Evolutionary conservation across 2,113 vertebrate genomes (phyloP).

Genomic region (Oxyruncus cristatus): DNA sequence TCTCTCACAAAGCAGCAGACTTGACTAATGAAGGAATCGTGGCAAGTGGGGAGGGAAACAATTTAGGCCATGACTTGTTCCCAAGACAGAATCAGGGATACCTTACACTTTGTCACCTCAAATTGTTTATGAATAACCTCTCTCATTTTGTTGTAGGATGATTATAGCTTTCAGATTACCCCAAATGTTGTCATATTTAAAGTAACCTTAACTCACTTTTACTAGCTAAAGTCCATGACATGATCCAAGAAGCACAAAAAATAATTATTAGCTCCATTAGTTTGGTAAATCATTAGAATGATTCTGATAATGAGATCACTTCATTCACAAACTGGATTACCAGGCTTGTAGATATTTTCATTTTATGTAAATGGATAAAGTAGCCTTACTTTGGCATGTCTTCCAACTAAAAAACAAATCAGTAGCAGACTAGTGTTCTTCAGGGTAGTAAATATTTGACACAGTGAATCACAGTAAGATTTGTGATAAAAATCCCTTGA

Average conservation of each 20-base stretch:
- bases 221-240: not conserved
- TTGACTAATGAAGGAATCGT: rapidly evolving
- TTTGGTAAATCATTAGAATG: not conserved
- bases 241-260: not conserved
- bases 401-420: not conserved
- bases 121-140: not conserved
- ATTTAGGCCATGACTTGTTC: not conserved
- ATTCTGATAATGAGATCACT: not conserved
- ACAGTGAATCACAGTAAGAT: not conserved
- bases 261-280: not conserved
- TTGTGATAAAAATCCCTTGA: not conserved
- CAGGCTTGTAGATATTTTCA: not conserved
- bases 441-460: not conserved
- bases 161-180: not conserved
- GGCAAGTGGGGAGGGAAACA: not conserved
- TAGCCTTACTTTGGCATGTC: not conserved
- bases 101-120: not conserved
- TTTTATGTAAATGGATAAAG: not conserved
- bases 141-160: not conserved
- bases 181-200: not conserved
- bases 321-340: not conserved
- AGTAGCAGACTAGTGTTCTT: not conserved
- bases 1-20: not conserved
- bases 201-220: not conserved
- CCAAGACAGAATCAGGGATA: not conserved